A percentile compares a stretch with the other conserved stretches of the same genome.
Evolutionary conservation across 2,888 invertebrate genomes (phyloP).

Genomic region (Amitus sp.): DNA sequence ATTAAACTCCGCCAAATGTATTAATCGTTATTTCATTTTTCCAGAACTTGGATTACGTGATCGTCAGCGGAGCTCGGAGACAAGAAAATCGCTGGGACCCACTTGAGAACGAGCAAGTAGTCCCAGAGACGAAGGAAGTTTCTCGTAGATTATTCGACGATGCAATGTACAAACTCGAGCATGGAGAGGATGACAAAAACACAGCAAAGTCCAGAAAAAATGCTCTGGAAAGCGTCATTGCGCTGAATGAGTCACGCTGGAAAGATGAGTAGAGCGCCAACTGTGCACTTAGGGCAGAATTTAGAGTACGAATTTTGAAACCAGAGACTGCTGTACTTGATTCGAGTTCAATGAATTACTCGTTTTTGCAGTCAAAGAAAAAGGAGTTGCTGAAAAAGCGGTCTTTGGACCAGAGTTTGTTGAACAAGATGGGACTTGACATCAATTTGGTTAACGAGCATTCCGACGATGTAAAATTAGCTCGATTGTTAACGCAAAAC

Average conservation of each 20-base stretch:
- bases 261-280: conserved; percentile 95
- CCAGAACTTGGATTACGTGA: conserved; percentile 95
- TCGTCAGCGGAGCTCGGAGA: conserved; percentile 92
- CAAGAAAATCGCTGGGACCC: conserved; percentile 99
- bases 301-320: conserved; percentile 81
- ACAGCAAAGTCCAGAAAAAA: conserved; percentile 78
- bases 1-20: too few relatives aligned
- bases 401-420: conserved; percentile 75
- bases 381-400: conserved; percentile 78
- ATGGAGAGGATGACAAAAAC: conserved; percentile 83
- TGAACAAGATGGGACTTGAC: conserved; percentile 80
- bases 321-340: too few relatives aligned
- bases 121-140: conserved; percentile 90
- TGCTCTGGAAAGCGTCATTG: conserved; percentile 78
- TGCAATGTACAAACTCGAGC: conserved; percentile 98
- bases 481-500: conserved; percentile 77
- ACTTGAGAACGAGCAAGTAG: conserved; percentile 91
- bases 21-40: conserved; percentile 48
- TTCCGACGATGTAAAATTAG: conserved; percentile 83
- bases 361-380: conserved; percentile 72
- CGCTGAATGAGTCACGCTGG: conserved; percentile 84
- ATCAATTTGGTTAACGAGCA: conserved; percentile 83
- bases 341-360: conserved; percentile 1
- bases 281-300: conserved; percentile 82
- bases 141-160: conserved; percentile 92